These are phyloP conservation scores for Chloroceryle amazona DNA, from an alignment of 2,797 vertebrate genomes.

Conservation along the genomic window DNA sequence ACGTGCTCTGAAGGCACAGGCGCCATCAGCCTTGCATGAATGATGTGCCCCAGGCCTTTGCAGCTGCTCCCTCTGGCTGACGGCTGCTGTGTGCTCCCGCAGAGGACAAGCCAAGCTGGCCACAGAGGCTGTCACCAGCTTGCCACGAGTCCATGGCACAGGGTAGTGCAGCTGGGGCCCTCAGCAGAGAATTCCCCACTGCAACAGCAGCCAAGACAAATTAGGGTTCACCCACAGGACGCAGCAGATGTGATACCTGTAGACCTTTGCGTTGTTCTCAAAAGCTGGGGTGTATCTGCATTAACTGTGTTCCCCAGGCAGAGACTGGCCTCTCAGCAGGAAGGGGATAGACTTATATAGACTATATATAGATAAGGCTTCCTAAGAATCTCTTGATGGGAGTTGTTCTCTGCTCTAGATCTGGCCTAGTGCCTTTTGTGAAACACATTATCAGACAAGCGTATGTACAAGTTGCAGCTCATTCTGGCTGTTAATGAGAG, in stretches of 20 bases:
- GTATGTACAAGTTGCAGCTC: neutral
- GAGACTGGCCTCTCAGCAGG: neutral
- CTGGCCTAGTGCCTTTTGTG: neutral
- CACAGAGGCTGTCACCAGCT: neutral
- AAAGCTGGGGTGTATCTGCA: neutral
- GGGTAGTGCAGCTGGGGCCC: neutral
- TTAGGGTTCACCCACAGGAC: neutral
- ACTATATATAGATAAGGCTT: constrained; percentile 70
- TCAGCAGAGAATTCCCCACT: neutral
- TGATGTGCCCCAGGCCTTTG: fast-evolving
- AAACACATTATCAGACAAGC: neutral
- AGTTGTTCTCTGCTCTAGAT: constrained; percentile 17
- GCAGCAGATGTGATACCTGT: fast-evolving
- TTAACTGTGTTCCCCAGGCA: neutral
- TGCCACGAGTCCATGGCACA: fast-evolving
- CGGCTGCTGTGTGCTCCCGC: fast-evolving
- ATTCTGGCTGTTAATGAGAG: neutral
- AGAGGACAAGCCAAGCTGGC: neutral
- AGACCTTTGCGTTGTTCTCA: neutral
- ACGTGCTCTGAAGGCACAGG: fast-evolving
- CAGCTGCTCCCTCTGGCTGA: neutral
- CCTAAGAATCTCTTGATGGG: constrained; percentile 45
- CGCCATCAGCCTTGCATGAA: neutral
- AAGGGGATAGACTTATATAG: constrained; percentile 8
- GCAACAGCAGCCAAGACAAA: neutral